Conservation (phyloP, 2,797 vertebrate genomes). For the Brachymystax lenok region DNA sequence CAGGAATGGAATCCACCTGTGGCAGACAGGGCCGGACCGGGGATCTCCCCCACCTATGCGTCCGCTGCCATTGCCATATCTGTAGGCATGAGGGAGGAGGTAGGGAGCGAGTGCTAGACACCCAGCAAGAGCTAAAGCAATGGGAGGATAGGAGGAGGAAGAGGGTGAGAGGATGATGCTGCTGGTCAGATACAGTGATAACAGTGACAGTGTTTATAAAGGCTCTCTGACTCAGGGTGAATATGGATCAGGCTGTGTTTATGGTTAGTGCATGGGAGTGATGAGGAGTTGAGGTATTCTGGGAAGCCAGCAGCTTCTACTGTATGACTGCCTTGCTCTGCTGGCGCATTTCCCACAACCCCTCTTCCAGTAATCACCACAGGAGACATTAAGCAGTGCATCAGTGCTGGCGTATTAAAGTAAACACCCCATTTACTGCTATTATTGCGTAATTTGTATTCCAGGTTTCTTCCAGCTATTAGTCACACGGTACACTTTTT, state of each 20-base stretch:
- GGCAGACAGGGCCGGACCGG: neutral
- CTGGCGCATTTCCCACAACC: too few relatives aligned
- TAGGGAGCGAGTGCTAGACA: neutral
- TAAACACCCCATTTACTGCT: too few relatives aligned
- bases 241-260: neutral
- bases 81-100: neutral
- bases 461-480: too few relatives aligned
- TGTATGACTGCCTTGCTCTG: too few relatives aligned
- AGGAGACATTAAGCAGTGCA: neutral
- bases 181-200: neutral
- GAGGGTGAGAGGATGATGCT: neutral
- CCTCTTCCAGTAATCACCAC: neutral
- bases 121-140: neutral
- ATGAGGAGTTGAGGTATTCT: neutral
- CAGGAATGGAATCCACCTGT: slow-evolving; percentile 10
- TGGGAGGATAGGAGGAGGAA: neutral
- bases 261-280: neutral
- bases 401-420: too few relatives aligned
- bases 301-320: neutral
- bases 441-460: too few relatives aligned
- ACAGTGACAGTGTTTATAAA: neutral
- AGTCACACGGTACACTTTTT: too few relatives aligned
- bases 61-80: neutral
- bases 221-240: neutral
- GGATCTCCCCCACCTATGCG: neutral